Conservation (phyloP, 2,888 invertebrate genomes). For the Anoncus sp. region DNA sequence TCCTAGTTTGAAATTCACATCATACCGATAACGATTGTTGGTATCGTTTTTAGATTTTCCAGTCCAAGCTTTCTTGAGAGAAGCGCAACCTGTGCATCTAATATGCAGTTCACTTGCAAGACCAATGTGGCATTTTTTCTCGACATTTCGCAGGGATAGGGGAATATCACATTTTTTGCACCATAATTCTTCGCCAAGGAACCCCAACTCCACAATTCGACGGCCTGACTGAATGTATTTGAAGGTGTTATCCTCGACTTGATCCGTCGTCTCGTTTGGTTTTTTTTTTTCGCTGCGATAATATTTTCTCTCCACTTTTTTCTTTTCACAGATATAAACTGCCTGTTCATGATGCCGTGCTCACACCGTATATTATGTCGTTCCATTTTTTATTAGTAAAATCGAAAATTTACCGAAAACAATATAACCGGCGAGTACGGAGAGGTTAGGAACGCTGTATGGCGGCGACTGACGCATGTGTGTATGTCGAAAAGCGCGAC, state of each 20-base stretch:
- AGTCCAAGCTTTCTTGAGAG: slow-evolving; percentile 6
- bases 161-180: slow-evolving; percentile 32
- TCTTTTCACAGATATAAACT: slow-evolving; percentile 13
- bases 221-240: slow-evolving; percentile 12
- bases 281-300: slow-evolving; percentile 13
- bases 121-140: slow-evolving; percentile 14
- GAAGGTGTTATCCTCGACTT: not conserved
- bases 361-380: slow-evolving; percentile 24
- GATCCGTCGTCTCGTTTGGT: slow-evolving; percentile 4
- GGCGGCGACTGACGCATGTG: not conserved
- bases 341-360: not conserved
- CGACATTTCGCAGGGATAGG: slow-evolving; percentile 32
- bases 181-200: slow-evolving; percentile 37
- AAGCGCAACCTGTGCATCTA: slow-evolving; percentile 17
- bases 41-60: slow-evolving; percentile 11
- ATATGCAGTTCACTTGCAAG: slow-evolving; percentile 14
- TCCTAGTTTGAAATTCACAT: slow-evolving; percentile 33
- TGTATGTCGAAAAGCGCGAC: slow-evolving; percentile 16
- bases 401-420: not conserved
- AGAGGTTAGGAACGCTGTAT: not conserved
- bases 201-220: slow-evolving; percentile 29
- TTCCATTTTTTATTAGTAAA: not conserved
- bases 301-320: slow-evolving; percentile 34
- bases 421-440: not conserved
- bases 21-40: slow-evolving; percentile 25